Conservation (phyloP, 2,113 vertebrate genomes). For the Meles meles region DNA sequence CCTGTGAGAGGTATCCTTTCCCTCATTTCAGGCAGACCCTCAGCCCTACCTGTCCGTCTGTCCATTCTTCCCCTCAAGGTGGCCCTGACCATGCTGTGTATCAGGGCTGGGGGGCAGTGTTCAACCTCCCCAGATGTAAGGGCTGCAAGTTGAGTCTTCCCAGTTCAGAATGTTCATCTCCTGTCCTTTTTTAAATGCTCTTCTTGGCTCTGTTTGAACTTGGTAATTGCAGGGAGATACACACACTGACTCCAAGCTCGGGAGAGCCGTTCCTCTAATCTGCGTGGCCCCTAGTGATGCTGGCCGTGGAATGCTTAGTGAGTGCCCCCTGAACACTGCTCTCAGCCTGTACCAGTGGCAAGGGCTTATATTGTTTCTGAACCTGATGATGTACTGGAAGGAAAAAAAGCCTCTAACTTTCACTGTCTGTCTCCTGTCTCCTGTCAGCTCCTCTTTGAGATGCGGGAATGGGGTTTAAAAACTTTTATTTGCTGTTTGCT, state of each 20-base stretch:
- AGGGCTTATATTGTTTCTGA: neutral
- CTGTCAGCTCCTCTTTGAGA: neutral
- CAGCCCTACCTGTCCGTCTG: too few relatives aligned
- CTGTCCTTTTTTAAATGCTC: neutral
- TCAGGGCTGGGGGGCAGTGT: neutral
- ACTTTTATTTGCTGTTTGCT: neutral
- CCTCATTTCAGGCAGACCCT: neutral
- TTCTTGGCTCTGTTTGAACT: neutral
- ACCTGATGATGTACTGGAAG: neutral
- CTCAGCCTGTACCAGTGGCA: neutral
- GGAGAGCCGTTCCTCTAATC: neutral
- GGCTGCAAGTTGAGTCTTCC: neutral
- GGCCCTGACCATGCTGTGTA: neutral
- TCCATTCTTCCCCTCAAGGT: fast-evolving
- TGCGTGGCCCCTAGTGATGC: neutral
- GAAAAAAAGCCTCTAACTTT: neutral
- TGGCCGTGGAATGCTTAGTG: neutral
- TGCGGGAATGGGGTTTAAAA: neutral
- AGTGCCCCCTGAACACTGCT: neutral
- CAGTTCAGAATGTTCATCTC: neutral
- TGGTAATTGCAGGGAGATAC: neutral
- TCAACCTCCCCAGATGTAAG: neutral
- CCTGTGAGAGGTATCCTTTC: neutral
- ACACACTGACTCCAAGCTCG: neutral
- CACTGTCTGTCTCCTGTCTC: neutral